Conservation (phyloP, 2,113 vertebrate genomes). For the Dissostichus mawsoni region DNA sequence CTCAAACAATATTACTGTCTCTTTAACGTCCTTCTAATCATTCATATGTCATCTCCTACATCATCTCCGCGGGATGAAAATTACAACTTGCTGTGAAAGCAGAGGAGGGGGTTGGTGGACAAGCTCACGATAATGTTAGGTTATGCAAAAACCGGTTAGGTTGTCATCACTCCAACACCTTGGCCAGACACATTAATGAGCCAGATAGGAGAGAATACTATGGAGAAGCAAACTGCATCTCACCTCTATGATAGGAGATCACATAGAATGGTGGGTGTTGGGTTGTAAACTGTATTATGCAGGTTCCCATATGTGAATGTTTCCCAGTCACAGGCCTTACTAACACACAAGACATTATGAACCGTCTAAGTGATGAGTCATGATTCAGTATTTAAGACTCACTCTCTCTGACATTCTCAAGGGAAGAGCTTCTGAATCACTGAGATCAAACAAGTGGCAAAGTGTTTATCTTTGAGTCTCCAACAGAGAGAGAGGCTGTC, state of each 20-base stretch:
- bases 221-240: constrained; percentile 30
- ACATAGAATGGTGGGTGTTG: constrained; percentile 36
- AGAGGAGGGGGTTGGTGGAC: constrained; percentile 30
- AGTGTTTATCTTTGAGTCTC: constrained; percentile 50
- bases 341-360: neutral
- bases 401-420: constrained; percentile 13
- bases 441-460: constrained; percentile 36
- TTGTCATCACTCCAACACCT: constrained; percentile 61
- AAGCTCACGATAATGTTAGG: constrained; percentile 51
- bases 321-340: constrained; percentile 5
- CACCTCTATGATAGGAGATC: constrained; percentile 48
- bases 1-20: neutral
- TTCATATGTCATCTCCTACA: neutral
- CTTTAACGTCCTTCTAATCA: constrained; percentile 11
- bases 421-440: constrained; percentile 35
- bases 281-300: constrained; percentile 17
- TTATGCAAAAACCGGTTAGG: constrained; percentile 51
- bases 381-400: constrained; percentile 21
- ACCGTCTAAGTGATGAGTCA: constrained; percentile 5
- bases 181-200: constrained; percentile 48
- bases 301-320: neutral
- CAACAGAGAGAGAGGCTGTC: constrained; percentile 7
- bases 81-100: constrained; percentile 27
- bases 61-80: constrained; percentile 24
- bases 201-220: constrained; percentile 22